Evolutionary conservation across 2,888 invertebrate genomes (phyloP).

Genomic region (Mythimna albipuncta): DNA sequence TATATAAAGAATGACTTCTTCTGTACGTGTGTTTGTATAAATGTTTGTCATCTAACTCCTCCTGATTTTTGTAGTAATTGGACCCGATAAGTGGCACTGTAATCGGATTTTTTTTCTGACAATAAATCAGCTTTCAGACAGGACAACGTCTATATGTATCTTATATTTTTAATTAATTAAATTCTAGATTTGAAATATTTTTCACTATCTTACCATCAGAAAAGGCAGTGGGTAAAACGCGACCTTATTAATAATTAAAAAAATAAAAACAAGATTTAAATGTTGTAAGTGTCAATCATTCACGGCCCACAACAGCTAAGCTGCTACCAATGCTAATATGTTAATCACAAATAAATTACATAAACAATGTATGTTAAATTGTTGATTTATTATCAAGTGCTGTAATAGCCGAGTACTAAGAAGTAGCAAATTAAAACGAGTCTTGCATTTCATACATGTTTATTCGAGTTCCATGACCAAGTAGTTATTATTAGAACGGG

Average conservation of each 20-base stretch:
- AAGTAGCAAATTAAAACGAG: constrained; percentile 40
- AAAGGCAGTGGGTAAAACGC: no score
- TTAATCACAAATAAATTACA: constrained; percentile 10
- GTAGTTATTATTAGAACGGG: constrained; percentile 10
- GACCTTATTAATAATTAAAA: not conserved
- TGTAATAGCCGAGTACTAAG: constrained; percentile 6
- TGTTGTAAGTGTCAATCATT: not conserved
- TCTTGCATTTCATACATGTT: constrained; percentile 36
- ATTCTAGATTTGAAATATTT: no score
- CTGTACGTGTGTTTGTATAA: no score
- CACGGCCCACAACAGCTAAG: not conserved
- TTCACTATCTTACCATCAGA: no score
- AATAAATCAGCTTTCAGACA: no score
- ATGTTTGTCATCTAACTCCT: no score
- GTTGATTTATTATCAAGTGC: constrained; percentile 28
- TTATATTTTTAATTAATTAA: no score
- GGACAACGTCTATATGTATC: no score
- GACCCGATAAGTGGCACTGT: no score
- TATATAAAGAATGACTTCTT: no score
- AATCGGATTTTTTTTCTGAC: no score
- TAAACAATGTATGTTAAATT: constrained; percentile 33
- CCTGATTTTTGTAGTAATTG: no score
- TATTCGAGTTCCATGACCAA: constrained; percentile 23
- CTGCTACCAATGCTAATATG: not conserved
- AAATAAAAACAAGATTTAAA: not conserved